Base-by-base conservation (phyloP, 2,797 vertebrate species). In the Meriones psammophilus region DNA sequence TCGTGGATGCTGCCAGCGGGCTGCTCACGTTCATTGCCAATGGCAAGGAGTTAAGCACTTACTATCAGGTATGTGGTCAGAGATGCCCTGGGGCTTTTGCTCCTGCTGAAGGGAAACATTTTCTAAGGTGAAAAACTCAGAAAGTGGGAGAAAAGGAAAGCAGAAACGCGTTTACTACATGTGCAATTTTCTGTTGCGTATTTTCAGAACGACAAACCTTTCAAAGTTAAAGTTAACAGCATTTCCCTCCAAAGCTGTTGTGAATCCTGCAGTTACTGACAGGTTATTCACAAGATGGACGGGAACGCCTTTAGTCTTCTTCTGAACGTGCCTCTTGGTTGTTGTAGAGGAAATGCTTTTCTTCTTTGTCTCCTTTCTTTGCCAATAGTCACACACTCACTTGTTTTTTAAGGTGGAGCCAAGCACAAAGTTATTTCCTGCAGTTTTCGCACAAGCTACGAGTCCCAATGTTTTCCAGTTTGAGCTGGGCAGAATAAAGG, bases 401-500 rank as follows among this genome's bases (percentile, higher is more conserved):
- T 91, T 97, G 4, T 94, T 96, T 86, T 92, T 97, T 76, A 97
- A 99, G 99, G 99, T 99, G 98, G 99, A 99, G 97, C 99, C 99
- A 10, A 99, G 99, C 76, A 99, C 99, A 1, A 99, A 99, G 95
- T 98, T 99, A 95, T 99, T 99, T 97, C 99, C 99, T 89, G 99
- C 99, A 42, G 99, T 99, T 88, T 99, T 99, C 98, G 99, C 99
- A 66, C 99, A 99, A 97, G 99, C 99, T 88, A 99, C 99, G 50
- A 99, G 99, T 91, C 99, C 99, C 26, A 99, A 99, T 80, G 98
- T 99, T 97, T 99, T 99, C 97, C 99, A 99, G 98, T 99, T 99
- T 97, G 99, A 99, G 96, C 96, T 99, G 94, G 99, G 99, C 89
- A 99, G 99, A 96, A 99, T 99, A 95, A 99, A 99, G 99, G 99